Evolutionary conservation across 1,140 invertebrate genomes (phyloP), one percentile per base, ranked within the genome.

Genomic region (Neodiprion lecontei): DNA sequence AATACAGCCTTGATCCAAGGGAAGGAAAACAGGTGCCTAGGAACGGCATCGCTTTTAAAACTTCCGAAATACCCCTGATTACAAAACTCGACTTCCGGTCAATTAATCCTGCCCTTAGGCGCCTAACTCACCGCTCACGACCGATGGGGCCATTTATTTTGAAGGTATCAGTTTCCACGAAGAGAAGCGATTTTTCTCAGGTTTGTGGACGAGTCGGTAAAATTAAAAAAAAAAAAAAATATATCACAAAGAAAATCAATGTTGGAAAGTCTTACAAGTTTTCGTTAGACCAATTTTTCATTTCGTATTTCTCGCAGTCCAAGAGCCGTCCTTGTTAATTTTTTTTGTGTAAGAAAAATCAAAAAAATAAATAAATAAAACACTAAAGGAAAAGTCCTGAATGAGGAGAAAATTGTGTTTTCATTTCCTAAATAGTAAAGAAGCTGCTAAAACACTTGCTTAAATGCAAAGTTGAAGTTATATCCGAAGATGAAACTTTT

Each of bases 1-100:
- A 21, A 21, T 21, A 21, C 17, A 21, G 17, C 17, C 17, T 21
- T 21, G 72, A 70, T 76, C 40, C 69, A 65, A 67, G 69, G 28
- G 40, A 50, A 40, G 61, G 69, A 68, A 72, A 78, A 78, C 78
- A 79, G 78, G 78, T 79, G 78, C 72, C 74, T 75, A 79, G 48
- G 76, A 73, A 75, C 77, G 76, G 72, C 50, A 79, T 74, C 77
- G 72, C 21, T 61, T 17, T 61, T 0, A 17, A 14, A 17, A 61
- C 0, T 61, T 14, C 53, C 9, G 53, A 61, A 61, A 61, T 9
- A 17, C 71, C 72, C 78, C 77, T 77, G 76, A 79, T 79, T 79
- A 72, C 74, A 67, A 69, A 50, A 48, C 75, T 69, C 61, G 70
- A 61, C 74, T 77, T 79, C 78, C 78, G 78, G 74, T 79, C 78